Evolutionary conservation across 2,113 vertebrate species (phyloP), one percentile per base, ranked within the genome.

Genomic region (Malurus cyaneus): DNA sequence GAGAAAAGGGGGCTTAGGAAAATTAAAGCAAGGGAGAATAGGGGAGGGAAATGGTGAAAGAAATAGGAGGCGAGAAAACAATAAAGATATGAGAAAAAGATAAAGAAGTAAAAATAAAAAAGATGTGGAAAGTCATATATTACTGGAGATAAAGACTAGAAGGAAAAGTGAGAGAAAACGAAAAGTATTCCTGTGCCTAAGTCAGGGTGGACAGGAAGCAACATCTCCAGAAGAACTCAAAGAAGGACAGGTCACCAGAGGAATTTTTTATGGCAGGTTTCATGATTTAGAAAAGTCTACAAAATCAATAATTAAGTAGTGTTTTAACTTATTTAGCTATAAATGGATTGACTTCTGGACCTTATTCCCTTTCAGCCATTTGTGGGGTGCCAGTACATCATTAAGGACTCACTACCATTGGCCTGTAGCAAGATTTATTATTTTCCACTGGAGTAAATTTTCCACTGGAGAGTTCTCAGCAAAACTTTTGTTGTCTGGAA

Each of bases 231-330:
- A 89, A 86, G 24, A 29, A 42, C 36, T 84, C 36, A 54, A 78
- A 86, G 52, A 91, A 42, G 29, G 78, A 56, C 26, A 44, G 46
- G n/a, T 74, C 20, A 80, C 29, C 0, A 14, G 39, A 36, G 21
- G 11, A 49, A 69, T 72, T 81, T 92, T 96, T 95, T 60, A 56
- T 61, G 62, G 10, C n/a, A 87, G 8, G 6, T 74, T 86, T 84
- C 49, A 84, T 60, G 11, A 71, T 79, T 66, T 64, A 71, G 61
- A 84, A n/a, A 87, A 71, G 49, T 49, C 39, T 62, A 31, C 52
- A 12, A 11, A 64, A 88, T 36, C 25, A 31, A 60, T 73, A 79
- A 59, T 60, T 59, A 70, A 59, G 11, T n/a, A 62, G 19, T 65
- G 19, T n/a, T 92, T 93, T 64, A 91, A 64, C 21, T 61, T 76